Evolutionary conservation across 2,797 vertebrate species (phyloP).

Genomic region (Epinephelus awoara): DNA sequence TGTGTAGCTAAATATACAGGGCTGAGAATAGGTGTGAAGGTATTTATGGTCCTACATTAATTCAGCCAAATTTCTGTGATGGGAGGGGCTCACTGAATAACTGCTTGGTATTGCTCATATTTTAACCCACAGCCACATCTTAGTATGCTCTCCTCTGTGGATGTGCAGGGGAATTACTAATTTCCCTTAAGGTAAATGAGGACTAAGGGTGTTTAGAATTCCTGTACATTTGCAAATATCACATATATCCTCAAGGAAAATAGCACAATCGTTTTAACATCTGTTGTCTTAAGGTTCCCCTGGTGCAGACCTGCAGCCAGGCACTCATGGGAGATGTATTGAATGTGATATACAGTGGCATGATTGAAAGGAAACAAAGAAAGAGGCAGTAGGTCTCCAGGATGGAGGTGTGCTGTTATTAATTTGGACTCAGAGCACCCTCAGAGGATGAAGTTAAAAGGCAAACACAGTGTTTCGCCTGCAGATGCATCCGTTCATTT

Average conservation of each 20-base stretch:
- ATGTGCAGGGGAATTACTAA: background rate
- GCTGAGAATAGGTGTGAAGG: background rate
- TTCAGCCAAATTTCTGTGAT: background rate
- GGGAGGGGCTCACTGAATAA: background rate
- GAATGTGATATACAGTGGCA: constrained; percentile 2
- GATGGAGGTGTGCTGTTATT: constrained; percentile 6
- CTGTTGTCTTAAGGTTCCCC: background rate
- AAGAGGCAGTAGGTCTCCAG: background rate
- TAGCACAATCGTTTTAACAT: background rate
- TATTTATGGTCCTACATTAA: background rate
- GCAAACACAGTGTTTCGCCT: constrained; percentile 5
- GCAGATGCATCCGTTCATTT: constrained; percentile 9
- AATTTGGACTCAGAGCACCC: background rate
- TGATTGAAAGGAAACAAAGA: background rate
- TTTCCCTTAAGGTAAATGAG: background rate
- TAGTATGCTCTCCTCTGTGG: background rate
- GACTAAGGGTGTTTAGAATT: background rate
- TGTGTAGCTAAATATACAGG: constrained; percentile 8
- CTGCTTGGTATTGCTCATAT: background rate
- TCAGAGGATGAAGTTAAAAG: constrained; percentile 15
- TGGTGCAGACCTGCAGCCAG: background rate
- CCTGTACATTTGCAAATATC: background rate
- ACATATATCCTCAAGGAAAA: background rate
- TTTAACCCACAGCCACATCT: background rate
- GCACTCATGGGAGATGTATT: background rate